Evolutionary conservation across 2,113 vertebrate species (phyloP).

Genomic region (Archocentrus centrarchus): DNA sequence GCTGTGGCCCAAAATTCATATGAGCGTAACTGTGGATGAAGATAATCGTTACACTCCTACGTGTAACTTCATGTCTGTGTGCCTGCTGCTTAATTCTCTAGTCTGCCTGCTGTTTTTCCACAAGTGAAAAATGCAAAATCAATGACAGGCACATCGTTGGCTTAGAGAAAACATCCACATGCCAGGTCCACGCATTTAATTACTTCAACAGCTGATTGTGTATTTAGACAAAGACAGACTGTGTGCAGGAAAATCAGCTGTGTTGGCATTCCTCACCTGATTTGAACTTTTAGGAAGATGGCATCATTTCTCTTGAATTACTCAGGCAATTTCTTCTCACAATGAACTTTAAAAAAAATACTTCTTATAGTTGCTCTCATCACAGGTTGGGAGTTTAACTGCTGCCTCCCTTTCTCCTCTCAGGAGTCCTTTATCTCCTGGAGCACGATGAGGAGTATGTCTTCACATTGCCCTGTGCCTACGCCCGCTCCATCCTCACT

Average conservation of each 20-base stretch:
- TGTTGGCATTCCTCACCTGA: background rate
- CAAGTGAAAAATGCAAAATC: background rate
- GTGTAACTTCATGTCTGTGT: background rate
- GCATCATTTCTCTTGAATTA: background rate
- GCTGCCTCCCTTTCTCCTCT: background rate
- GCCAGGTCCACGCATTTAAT: slow-evolving; percentile 15
- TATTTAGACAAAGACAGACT: background rate
- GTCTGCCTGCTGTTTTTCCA: background rate
- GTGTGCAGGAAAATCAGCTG: background rate
- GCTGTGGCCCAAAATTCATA: too few relatives aligned
- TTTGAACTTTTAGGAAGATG: background rate
- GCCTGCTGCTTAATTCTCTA: background rate
- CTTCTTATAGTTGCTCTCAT: background rate
- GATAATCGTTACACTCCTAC: background rate
- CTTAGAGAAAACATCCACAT: background rate
- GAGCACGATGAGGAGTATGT: slow-evolving; percentile 94
- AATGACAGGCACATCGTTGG: fast-evolving
- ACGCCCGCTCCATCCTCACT: slow-evolving; percentile 95
- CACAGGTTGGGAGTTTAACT: background rate
- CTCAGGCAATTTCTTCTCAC: background rate
- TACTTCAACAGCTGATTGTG: slow-evolving; percentile 1
- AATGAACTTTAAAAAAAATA: background rate
- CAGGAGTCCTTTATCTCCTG: slow-evolving; percentile 87
- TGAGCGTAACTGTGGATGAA: too few relatives aligned
- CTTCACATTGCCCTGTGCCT: slow-evolving; percentile 95